Evolutionary conservation across 1,140 invertebrate species (phyloP).

Genomic region (Nasonia vitripennis): DNA sequence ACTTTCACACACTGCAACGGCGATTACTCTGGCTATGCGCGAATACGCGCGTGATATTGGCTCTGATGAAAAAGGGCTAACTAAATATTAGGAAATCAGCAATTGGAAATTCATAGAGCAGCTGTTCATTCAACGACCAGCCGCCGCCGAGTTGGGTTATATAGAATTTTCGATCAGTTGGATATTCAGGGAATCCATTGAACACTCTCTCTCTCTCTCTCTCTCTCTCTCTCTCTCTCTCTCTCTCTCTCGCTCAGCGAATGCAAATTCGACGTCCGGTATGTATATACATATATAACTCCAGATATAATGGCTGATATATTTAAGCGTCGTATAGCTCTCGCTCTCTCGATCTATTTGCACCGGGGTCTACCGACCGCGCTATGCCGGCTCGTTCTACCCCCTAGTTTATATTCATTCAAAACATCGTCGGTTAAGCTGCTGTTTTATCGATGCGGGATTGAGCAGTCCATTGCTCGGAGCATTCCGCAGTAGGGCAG

Average conservation of each 20-base stretch:
- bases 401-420: not conserved
- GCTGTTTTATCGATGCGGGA: slow-evolving; percentile 16
- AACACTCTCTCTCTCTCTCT: not conserved
- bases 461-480: slow-evolving; percentile 31
- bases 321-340: not conserved
- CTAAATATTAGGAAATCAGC: not conserved
- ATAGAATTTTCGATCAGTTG: slow-evolving; percentile 13
- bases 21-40: no score
- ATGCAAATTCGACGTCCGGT: not conserved
- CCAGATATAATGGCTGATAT: not conserved
- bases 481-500: not conserved
- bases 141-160: not conserved
- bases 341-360: not conserved
- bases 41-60: no score
- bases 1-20: not conserved
- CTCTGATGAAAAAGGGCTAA: not conserved
- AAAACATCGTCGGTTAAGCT: slow-evolving; percentile 3
- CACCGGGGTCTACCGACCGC: not conserved
- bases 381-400: no score
- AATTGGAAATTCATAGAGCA: slow-evolving; percentile 30
- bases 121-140: slow-evolving; percentile 3
- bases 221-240: no score
- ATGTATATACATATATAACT: not conserved
- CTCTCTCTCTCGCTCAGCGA: no score
- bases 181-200: not conserved